Evolutionary conservation across 2,797 vertebrate species (phyloP).

Genomic region (Anolis apletophallus): DNA sequence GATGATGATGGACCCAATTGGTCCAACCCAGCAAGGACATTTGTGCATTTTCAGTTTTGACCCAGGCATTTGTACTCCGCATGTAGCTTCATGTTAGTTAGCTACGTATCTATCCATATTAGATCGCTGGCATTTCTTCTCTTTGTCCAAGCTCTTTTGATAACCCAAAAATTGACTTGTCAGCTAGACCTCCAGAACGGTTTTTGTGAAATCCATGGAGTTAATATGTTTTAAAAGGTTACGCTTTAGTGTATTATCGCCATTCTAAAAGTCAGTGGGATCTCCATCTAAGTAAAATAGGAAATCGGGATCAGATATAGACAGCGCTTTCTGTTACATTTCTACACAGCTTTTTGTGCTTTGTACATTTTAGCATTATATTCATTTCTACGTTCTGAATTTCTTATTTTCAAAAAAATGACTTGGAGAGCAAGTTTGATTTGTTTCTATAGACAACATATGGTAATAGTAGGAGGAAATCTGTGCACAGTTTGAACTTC

Average conservation of each 20-base stretch:
- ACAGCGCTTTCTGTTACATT: not conserved
- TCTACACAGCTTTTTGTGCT: not conserved
- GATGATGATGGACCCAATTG: no score
- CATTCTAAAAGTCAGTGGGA: not conserved
- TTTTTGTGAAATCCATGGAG: not conserved
- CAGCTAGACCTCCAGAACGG: not conserved
- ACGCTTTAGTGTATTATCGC: not conserved
- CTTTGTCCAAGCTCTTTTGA: no score
- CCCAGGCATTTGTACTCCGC: not conserved
- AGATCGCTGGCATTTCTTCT: not conserved
- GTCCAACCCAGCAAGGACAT: not conserved
- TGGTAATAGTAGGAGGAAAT: conserved; percentile 24
- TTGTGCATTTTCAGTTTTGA: not conserved
- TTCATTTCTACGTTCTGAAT: not conserved
- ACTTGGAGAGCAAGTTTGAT: not conserved
- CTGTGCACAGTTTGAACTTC: conserved; percentile 7
- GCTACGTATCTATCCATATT: not conserved
- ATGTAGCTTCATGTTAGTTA: not conserved
- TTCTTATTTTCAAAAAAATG: conserved; percentile 9
- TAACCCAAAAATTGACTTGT: not conserved
- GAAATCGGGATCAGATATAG: not conserved
- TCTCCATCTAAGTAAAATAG: not conserved
- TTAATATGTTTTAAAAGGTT: not conserved
- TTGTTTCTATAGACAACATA: conserved; percentile 15
- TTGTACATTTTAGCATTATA: not conserved